Base-by-base conservation (phyloP, 2,113 vertebrate species). In the Geococcyx californianus region DNA sequence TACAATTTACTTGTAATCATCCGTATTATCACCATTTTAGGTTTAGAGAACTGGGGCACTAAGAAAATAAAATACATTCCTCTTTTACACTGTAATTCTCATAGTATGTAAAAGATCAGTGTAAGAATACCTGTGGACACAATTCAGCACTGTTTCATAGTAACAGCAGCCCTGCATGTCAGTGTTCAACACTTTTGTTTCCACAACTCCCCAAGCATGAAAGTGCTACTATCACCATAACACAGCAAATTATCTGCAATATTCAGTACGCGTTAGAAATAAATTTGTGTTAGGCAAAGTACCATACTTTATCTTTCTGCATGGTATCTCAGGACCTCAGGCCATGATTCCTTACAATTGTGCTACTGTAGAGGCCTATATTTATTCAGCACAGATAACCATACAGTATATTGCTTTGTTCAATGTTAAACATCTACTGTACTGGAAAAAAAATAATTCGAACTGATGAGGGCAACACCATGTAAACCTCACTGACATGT, bases 151-250 rank as follows among this genome's bases (percentile, higher is more conserved):
- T 56, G 31, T 51, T 72, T 68, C 44, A 55, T 9, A 59, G 25
- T 19, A 66, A 36, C 15, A 66, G 1, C 33, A 52, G 1, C 0
- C 6, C 10, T 34, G 10, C 56, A 18, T 8, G 5, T 42, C 42
- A 29, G 10, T 20, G 28, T 44, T 67, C 33, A 79, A 47, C 13
- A 10, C 9, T 68, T 72, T 72, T 59, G 15, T 54, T 76, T 78
- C 42, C 26, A 13, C 28, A 83, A 0, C n/a, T n/a, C n/a, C n/a
- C n/a, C 11, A 58, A 13, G 19, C 47, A 68, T 26, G 4, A 20
- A 93, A 76, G n/a, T 9, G 18, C 12, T 60, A 28, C 18, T 42
- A 28, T 28, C 45, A 76, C 11, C 31, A 78, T 19, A 40, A 81
- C 81, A 0, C 16, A 74, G 36, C 16, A 70, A 28, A 54, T 24